Percentiles rank a stretch among this genome's conserved stretches.
Conservation (phyloP, 2,888 invertebrate species). For the Tetragonisca angustula region DNA sequence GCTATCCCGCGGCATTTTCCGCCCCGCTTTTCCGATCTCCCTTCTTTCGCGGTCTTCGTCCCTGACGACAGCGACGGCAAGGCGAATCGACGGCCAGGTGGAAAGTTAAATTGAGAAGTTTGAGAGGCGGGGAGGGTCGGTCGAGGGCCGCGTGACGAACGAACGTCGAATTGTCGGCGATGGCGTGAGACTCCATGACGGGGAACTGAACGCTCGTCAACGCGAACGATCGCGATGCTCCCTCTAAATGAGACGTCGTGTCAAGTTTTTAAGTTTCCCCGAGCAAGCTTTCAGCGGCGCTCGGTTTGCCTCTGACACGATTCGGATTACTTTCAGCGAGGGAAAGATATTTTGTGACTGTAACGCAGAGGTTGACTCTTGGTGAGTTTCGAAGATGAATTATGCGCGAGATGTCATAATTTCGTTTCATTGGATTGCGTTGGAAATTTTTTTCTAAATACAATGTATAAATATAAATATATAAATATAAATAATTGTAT, state of each 20-base stretch:
- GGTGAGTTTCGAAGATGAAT: neutral
- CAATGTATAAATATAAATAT: no score
- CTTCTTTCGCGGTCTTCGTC: neutral
- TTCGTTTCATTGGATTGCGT: neutral
- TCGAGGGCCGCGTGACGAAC: neutral
- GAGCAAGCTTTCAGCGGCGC: neutral
- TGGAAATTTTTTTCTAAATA: neutral
- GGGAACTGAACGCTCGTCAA: neutral
- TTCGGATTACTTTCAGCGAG: neutral
- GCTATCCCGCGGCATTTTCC: constrained; percentile 1
- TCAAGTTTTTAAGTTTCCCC: neutral
- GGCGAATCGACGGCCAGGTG: constrained; percentile 35
- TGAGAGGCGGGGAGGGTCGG: neutral
- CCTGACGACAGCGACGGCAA: neutral
- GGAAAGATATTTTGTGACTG: rapidly evolving
- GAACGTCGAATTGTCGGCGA: neutral
- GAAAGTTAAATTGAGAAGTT: constrained; percentile 58
- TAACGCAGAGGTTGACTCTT: neutral
- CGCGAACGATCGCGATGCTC: no score
- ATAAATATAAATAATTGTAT: no score
- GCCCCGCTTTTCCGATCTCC: neutral
- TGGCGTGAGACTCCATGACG: neutral
- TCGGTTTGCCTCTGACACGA: neutral
- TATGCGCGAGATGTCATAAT: no score
- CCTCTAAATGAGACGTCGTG: neutral